phyloP scores from a whole-genome alignment of 2,113 vertebrate genomes.

The Seriola quinqueradiata region DNA sequence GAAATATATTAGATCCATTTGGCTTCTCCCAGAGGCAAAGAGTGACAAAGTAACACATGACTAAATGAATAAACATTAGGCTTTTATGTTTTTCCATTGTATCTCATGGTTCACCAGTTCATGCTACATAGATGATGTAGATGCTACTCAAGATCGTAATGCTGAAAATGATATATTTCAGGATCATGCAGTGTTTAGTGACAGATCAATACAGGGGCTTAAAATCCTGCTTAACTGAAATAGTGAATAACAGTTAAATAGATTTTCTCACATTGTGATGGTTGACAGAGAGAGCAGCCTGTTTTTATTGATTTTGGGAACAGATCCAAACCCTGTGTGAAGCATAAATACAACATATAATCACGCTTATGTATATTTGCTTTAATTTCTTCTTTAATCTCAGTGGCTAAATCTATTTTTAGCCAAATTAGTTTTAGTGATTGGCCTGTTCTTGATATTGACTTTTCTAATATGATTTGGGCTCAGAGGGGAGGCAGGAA shows the following conservation, averaged over 20 bases:
- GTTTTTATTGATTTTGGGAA: constrained; percentile 52
- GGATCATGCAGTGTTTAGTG: constrained; percentile 35
- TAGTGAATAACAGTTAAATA: constrained; percentile 48
- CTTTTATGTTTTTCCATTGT: constrained; percentile 45
- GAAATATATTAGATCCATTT: constrained; percentile 83
- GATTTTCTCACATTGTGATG: constrained; percentile 54
- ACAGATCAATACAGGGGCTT: constrained; percentile 35
- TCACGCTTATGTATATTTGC: neutral
- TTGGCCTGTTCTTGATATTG: constrained; percentile 70
- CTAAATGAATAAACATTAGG: constrained; percentile 75
- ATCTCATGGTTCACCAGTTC: constrained; percentile 19
- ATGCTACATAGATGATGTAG: constrained; percentile 14
- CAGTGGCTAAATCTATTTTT: constrained; percentile 37
- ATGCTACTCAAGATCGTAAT: constrained; percentile 33
- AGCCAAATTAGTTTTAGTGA: constrained; percentile 61
- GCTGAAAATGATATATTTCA: constrained; percentile 18
- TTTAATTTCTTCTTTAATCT: constrained; percentile 26
- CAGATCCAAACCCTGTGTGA: constrained; percentile 12
- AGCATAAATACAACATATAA: constrained; percentile 8
- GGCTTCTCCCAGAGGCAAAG: constrained; percentile 73
- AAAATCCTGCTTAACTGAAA: constrained; percentile 44
- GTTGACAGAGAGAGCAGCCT: constrained; percentile 9
- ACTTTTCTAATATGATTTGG: constrained; percentile 70
- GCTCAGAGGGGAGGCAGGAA: constrained; percentile 54
- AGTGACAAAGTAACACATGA: constrained; percentile 78